phyloP scores from a whole-genome alignment of 2,888 invertebrate genomes.

The Apamea crenata region DNA sequence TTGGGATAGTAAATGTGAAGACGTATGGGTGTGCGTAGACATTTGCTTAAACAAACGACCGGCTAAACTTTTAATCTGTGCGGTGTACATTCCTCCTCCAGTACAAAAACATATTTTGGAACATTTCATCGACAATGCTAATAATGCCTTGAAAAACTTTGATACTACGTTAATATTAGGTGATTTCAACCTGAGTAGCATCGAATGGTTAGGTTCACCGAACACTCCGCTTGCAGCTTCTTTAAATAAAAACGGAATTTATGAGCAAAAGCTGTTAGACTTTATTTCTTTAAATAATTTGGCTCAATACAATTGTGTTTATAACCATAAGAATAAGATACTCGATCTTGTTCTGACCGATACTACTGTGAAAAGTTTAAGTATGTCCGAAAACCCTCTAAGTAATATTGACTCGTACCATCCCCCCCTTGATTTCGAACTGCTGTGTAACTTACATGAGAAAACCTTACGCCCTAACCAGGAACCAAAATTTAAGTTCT shows the following conservation, averaged over 20 bases:
- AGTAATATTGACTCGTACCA: neutral
- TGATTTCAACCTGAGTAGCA: neutral
- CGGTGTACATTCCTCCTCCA: neutral
- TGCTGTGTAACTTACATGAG: conserved; percentile 1
- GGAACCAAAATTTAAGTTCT: neutral
- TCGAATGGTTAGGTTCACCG: neutral
- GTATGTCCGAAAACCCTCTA: neutral
- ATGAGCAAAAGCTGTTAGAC: neutral
- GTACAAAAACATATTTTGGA: neutral
- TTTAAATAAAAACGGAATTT: neutral
- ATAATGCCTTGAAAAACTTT: neutral
- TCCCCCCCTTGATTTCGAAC: conserved; percentile 1
- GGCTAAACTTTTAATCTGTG: neutral
- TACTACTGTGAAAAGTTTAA: neutral
- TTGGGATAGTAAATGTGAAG: neutral
- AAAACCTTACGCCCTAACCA: neutral
- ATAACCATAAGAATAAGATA: conserved; percentile 7
- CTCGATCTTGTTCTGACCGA: conserved; percentile 13
- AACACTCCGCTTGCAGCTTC: neutral
- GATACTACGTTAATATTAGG: neutral
- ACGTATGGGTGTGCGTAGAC: neutral
- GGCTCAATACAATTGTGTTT: neutral
- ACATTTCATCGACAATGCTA: neutral
- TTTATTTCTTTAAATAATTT: neutral
- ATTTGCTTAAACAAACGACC: neutral